A percentile compares a stretch with the other conserved stretches of the same genome.
These are phyloP conservation scores for Nestor notabilis DNA, from an alignment of 2,113 vertebrate species.

Conservation along the genomic window DNA sequence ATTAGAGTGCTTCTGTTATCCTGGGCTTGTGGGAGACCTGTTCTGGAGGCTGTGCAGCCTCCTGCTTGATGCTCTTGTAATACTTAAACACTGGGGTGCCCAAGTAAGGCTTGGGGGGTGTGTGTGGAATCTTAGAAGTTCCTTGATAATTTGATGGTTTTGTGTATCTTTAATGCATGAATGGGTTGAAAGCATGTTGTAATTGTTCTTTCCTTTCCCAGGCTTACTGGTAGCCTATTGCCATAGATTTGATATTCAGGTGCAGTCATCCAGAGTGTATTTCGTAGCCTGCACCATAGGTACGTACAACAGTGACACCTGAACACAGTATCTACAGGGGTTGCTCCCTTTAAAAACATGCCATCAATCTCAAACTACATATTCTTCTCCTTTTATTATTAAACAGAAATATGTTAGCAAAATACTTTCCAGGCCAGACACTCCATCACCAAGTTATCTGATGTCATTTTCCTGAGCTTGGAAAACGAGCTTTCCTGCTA, in stretches of 20 bases:
- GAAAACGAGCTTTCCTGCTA: not conserved
- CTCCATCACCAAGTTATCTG: not conserved
- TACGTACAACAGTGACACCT: conserved; percentile 62
- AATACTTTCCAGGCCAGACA: not conserved
- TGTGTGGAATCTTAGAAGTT: not conserved
- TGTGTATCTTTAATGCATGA: not conserved
- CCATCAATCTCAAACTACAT: not conserved
- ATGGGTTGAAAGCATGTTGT: not conserved
- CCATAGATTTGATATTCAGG: conserved; percentile 94
- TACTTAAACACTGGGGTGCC: not conserved
- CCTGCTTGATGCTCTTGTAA: not conserved
- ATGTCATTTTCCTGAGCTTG: not conserved
- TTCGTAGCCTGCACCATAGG: conserved; percentile 93
- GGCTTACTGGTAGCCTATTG: conserved; percentile 95
- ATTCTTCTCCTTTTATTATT: not conserved
- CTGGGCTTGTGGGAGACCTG: not conserved
- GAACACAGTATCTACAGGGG: too few species aligned
- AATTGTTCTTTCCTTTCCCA: conserved; percentile 55
- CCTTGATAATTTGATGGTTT: not conserved
- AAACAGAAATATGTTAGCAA: not conserved
- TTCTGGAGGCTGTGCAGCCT: not conserved
- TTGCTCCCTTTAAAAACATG: not conserved
- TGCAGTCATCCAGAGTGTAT: conserved; percentile 90
- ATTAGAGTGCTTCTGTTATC: not conserved
- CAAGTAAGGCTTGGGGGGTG: not conserved